Conservation (phyloP, 2,113 vertebrate genomes). For the Clinocottus analis region DNA sequence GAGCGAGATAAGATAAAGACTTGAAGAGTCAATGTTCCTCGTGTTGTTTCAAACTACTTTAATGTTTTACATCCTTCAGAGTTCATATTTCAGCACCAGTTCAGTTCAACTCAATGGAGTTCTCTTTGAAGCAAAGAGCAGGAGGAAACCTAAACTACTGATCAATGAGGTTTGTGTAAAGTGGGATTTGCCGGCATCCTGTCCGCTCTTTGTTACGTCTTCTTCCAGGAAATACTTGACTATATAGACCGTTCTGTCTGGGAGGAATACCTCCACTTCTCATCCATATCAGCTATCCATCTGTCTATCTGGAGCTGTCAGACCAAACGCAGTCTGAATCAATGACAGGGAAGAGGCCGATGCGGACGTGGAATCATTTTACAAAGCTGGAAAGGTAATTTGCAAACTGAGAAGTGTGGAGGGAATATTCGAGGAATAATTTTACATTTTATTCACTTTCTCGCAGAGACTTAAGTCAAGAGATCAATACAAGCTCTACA, state of each 20-base stretch:
- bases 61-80: background rate
- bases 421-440: background rate
- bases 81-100: background rate
- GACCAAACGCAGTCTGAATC: slow-evolving; percentile 16
- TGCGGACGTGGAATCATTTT: slow-evolving; percentile 9
- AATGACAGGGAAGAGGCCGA: background rate
- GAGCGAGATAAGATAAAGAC: background rate
- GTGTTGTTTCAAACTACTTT: background rate
- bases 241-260: background rate
- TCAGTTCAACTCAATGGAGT: background rate
- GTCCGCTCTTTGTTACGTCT: background rate
- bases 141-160: slow-evolving; percentile 37
- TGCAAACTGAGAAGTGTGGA: background rate
- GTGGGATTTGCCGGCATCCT: slow-evolving; percentile 32
- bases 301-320: slow-evolving; percentile 24
- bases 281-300: slow-evolving; percentile 18
- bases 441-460: background rate
- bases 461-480: background rate
- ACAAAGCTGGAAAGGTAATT: slow-evolving; percentile 20
- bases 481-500: background rate
- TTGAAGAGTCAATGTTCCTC: background rate
- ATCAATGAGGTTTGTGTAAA: slow-evolving; percentile 46
- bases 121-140: background rate
- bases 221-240: slow-evolving; percentile 56
- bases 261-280: slow-evolving; percentile 23